These are phyloP conservation scores for Bagarius yarrelli DNA, from an alignment of 2,113 vertebrate species.

Conservation along the genomic window DNA sequence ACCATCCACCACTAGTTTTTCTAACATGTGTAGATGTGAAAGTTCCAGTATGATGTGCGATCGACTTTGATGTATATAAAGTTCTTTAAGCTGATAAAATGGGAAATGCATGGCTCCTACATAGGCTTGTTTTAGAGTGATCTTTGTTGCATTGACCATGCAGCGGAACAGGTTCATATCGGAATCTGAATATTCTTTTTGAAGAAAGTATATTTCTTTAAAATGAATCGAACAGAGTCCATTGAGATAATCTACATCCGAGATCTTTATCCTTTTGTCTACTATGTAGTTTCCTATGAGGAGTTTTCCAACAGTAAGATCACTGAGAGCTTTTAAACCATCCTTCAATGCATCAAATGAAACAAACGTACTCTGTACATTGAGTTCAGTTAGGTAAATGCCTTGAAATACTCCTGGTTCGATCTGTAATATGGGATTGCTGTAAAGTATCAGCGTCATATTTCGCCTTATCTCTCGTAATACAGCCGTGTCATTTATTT, in stretches of 20 bases:
- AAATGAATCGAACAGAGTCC: slow-evolving; percentile 68
- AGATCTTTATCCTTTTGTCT: accelerated
- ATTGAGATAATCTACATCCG: slow-evolving; percentile 43
- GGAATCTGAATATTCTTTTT: accelerated
- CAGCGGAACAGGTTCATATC: slow-evolving; percentile 59
- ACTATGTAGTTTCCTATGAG: slow-evolving; percentile 66
- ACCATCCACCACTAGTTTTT: slow-evolving; percentile 62
- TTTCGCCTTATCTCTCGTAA: slow-evolving; percentile 57
- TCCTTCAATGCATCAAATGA: slow-evolving; percentile 48
- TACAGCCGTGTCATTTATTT: slow-evolving; percentile 16
- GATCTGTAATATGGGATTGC: slow-evolving; percentile 71
- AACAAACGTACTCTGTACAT: slow-evolving; percentile 68
- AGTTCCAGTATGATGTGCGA: slow-evolving; percentile 50
- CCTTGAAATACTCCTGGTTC: slow-evolving; percentile 63
- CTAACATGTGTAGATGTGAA: slow-evolving; percentile 59
- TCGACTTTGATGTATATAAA: slow-evolving; percentile 52
- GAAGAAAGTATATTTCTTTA: slow-evolving; percentile 59
- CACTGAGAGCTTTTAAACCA: slow-evolving; percentile 66
- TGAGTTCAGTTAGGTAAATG: slow-evolving; percentile 62
- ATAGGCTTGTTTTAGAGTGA: slow-evolving; percentile 51
- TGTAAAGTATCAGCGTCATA: slow-evolving; percentile 71
- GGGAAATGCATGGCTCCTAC: not conserved
- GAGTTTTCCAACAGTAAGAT: slow-evolving; percentile 63
- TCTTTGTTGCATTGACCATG: slow-evolving; percentile 63
- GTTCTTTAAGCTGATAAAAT: slow-evolving; percentile 56